phyloP scores from a whole-genome alignment of 2,888 invertebrate species.

The Digitonthophagus gazella region DNA sequence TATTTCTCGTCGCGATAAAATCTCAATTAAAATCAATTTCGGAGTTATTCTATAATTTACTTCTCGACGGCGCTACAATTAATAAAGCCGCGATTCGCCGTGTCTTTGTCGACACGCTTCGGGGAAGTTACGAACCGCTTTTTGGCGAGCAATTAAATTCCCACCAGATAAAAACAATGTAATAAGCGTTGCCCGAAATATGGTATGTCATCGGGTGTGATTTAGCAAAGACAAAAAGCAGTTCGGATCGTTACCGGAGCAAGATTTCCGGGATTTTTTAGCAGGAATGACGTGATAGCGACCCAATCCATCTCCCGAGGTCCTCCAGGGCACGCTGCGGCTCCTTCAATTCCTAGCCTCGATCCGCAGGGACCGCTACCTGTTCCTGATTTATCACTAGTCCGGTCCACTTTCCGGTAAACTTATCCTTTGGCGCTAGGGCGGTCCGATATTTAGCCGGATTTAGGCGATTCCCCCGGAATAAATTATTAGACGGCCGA shows the following conservation, averaged over 20 bases:
- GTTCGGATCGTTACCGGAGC: not conserved
- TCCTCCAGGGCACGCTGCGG: slow-evolving; percentile 45
- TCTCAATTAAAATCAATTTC: slow-evolving; percentile 15
- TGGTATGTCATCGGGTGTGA: too few species aligned
- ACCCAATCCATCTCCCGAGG: slow-evolving; percentile 46
- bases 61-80: slow-evolving; percentile 6
- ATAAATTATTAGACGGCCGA: slow-evolving; percentile 46
- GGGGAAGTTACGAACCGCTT: not conserved
- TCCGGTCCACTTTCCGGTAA: slow-evolving; percentile 50
- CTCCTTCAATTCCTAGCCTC: slow-evolving; percentile 47
- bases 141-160: too few species aligned
- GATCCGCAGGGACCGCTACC: slow-evolving; percentile 49
- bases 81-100: not conserved
- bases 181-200: too few species aligned
- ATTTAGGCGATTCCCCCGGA: slow-evolving; percentile 47
- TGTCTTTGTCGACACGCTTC: slow-evolving; percentile 6
- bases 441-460: slow-evolving; percentile 51
- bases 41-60: not conserved
- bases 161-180: too few species aligned
- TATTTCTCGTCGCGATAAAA: slow-evolving; percentile 12
- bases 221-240: not conserved
- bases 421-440: slow-evolving; percentile 49
- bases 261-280: slow-evolving; percentile 14
- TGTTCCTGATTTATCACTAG: slow-evolving; percentile 53
- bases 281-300: slow-evolving; percentile 33